A percentile compares a stretch with the other conserved stretches of the same genome.
These are phyloP conservation scores for Sycophila sp. DNA, from an alignment of 1,140 invertebrate genomes.

Conservation along the genomic window DNA sequence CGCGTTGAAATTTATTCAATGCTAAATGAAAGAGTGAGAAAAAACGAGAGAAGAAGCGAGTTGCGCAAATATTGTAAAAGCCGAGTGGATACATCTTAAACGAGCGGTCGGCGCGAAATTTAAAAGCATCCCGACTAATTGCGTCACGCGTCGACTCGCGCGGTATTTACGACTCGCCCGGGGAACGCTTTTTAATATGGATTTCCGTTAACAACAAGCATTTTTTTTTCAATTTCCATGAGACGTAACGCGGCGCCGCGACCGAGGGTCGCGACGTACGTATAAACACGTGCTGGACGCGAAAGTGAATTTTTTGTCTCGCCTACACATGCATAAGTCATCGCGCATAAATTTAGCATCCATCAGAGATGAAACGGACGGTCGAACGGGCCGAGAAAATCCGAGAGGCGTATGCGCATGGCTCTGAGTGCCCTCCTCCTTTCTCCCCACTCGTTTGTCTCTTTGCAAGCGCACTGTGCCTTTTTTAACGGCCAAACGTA, in stretches of 20 bases:
- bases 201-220: neutral
- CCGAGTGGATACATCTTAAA: no score
- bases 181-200: neutral
- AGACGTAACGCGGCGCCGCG: neutral
- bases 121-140: no score
- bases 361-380: conserved; percentile 13
- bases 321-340: conserved; percentile 31
- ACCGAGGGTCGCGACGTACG: neutral
- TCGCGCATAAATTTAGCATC: conserved; percentile 28
- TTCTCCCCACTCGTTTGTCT: no score
- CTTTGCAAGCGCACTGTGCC: no score
- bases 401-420: neutral
- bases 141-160: no score
- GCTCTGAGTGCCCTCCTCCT: no score
- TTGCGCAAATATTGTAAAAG: no score
- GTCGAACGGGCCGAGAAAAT: neutral
- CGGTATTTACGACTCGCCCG: neutral
- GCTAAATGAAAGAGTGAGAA: no score
- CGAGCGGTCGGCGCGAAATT: no score
- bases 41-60: no score
- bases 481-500: no score
- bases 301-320: conserved; percentile 32
- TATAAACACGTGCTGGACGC: neutral
- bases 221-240: conserved; percentile 27
- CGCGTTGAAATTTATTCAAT: no score